Percentiles rank a stretch among this genome's conserved stretches.
Conservation (phyloP, 1,140 invertebrate species). For the Euschistus heros region DNA sequence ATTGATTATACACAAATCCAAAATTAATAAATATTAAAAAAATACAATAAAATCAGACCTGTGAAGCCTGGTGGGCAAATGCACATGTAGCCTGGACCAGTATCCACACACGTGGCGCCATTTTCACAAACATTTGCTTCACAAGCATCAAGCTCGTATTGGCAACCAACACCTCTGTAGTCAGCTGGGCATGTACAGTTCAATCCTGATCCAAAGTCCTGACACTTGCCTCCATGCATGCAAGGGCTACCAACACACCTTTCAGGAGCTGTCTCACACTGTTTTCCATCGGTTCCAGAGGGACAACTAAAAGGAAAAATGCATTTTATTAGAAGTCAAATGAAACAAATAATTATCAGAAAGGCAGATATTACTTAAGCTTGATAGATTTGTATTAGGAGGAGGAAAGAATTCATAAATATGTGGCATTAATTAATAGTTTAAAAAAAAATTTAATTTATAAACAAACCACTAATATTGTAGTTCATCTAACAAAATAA, state of each 20-base stretch:
- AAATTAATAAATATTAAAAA: too few species aligned
- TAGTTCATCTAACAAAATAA: background rate
- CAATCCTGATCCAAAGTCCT: constrained; percentile 87
- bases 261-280: constrained; percentile 90
- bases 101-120: constrained; percentile 79
- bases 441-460: background rate
- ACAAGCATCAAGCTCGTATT: constrained; percentile 88
- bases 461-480: background rate
- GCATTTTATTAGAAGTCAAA: background rate
- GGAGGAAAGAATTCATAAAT: too few species aligned
- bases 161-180: constrained; percentile 79
- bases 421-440: background rate
- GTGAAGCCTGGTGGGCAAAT: constrained; percentile 74
- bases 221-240: constrained; percentile 87
- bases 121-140: constrained; percentile 80
- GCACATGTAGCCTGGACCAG: constrained; percentile 74
- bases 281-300: constrained; percentile 85
- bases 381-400: too few species aligned
- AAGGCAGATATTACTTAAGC: too few species aligned
- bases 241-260: constrained; percentile 91
- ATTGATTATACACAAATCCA: background rate
- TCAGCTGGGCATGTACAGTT: constrained; percentile 85
- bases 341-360: too few species aligned
- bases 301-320: constrained; percentile 52
- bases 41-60: constrained; percentile 33